Evolutionary conservation across 2,113 vertebrate genomes (phyloP), one percentile per base, ranked within the genome.

Genomic region (Chelonoidis abingdonii): DNA sequence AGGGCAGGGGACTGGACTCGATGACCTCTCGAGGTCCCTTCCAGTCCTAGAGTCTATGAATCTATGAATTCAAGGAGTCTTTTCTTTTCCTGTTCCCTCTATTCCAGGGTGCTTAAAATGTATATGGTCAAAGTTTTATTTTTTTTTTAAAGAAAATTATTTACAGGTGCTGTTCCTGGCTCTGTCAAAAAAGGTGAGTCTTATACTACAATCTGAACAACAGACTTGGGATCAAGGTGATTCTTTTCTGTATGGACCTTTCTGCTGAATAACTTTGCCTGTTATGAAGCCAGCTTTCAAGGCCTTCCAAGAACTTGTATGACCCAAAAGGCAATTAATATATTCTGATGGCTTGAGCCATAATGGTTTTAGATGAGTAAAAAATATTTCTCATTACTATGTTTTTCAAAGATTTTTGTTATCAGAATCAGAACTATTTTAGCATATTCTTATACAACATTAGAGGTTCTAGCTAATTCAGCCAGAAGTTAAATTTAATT

Each of bases 111-210:
- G 31, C 96, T 10, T 62, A 29, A 29, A 17, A 93, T 95, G 93
- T 93, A 89, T 94, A 89, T 83, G 89, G 87, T 96, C 89, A 96
- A 94, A 96, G 92, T 52, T 54, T 4, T 54, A 1, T 6, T 6
- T 93, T 93, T 95, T 92, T 96, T 95, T 96, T 87, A 95, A 90
- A 96, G 93, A 97, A 94, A 97, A 97, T 97, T 93, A 95, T 97
- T 97, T 96, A 96, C 92, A 97, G 94, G 93, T 96, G 94, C 78
- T 92, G 65, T 88, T 97, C 52, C 93, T 97, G 95, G 93, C 95
- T 96, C 93, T 93, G 96, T 97, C 95, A 96, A 93, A 94, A 31
- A 89, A 94, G 88, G 50, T 96, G 96, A 92, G 93, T 93, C 93
- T 96, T 96, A 94, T 95, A 96, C 95, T 93, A 97, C 81, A 0